A percentile compares a stretch with the other conserved stretches of the same genome.
Conservation (phyloP, 2,113 vertebrate genomes). For the Spilogale gracilis region DNA sequence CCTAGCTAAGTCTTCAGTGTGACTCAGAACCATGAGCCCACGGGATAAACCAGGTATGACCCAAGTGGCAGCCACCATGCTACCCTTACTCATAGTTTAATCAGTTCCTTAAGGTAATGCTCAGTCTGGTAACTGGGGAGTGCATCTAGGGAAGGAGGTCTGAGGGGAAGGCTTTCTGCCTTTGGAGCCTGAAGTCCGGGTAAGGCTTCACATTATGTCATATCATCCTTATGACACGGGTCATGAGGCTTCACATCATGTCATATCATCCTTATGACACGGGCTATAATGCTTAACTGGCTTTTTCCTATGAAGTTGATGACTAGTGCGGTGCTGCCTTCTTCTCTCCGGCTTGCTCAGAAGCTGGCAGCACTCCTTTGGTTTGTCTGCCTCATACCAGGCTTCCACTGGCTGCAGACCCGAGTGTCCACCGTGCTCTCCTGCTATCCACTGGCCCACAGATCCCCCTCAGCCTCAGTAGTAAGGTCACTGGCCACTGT, state of each 20-base stretch:
- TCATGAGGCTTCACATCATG: too few species aligned
- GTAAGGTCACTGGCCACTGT: neutral
- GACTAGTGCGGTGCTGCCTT: neutral
- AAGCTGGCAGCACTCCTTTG: neutral
- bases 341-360: neutral
- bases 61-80: neutral
- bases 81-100: neutral
- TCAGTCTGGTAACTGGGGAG: neutral
- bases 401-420: neutral
- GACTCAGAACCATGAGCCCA: accelerated
- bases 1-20: neutral
- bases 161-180: neutral
- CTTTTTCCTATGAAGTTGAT: neutral
- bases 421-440: neutral
- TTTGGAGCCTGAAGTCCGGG: neutral
- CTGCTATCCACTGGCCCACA: too few species aligned
- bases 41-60: neutral
- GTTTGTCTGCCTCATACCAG: neutral
- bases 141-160: neutral
- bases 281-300: neutral
- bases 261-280: too few species aligned
- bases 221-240: too few species aligned
- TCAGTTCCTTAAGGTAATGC: neutral
- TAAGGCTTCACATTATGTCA: neutral
- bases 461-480: neutral